Conservation (phyloP, 1,140 invertebrate genomes). For the Helicoverpa zea region DNA sequence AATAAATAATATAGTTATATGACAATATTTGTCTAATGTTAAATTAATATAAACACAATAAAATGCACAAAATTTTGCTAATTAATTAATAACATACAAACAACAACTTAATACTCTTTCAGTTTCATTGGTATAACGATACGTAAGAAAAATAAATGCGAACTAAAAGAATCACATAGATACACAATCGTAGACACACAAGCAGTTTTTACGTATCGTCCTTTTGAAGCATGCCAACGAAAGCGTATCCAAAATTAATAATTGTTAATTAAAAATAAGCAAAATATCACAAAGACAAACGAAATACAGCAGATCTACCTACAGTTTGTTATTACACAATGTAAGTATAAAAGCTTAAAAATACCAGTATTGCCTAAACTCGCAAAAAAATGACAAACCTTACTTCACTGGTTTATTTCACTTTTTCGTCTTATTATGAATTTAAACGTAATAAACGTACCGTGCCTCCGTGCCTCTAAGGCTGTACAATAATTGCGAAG, state of each 20-base stretch:
- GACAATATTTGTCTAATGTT: slow-evolving; percentile 18
- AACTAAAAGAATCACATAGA: slow-evolving; percentile 30
- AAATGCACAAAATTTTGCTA: slow-evolving; percentile 36
- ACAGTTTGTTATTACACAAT: slow-evolving; percentile 16
- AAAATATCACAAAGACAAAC: slow-evolving; percentile 37
- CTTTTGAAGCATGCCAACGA: background rate
- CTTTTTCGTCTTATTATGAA: slow-evolving; percentile 1
- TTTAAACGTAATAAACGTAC: slow-evolving; percentile 18
- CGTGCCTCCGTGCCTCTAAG: slow-evolving; percentile 38
- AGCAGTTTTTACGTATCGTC: background rate
- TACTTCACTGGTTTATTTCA: background rate
- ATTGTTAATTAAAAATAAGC: slow-evolving; percentile 11
- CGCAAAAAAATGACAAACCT: slow-evolving; percentile 23
- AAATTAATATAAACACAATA: slow-evolving; percentile 24
- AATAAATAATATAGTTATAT: slow-evolving; percentile 35
- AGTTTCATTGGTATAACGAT: slow-evolving; percentile 65
- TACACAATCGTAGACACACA: slow-evolving; percentile 1
- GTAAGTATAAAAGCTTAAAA: slow-evolving; percentile 15
- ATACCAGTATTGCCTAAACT: slow-evolving; percentile 29
- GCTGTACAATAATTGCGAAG: slow-evolving; percentile 23
- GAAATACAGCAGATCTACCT: slow-evolving; percentile 4
- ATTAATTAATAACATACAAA: slow-evolving; percentile 47
- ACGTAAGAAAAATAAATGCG: slow-evolving; percentile 28
- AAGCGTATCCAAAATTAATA: background rate
- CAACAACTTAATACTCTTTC: slow-evolving; percentile 58